Conservation (phyloP, 2,113 vertebrate species). For the Engystomops pustulosus region DNA sequence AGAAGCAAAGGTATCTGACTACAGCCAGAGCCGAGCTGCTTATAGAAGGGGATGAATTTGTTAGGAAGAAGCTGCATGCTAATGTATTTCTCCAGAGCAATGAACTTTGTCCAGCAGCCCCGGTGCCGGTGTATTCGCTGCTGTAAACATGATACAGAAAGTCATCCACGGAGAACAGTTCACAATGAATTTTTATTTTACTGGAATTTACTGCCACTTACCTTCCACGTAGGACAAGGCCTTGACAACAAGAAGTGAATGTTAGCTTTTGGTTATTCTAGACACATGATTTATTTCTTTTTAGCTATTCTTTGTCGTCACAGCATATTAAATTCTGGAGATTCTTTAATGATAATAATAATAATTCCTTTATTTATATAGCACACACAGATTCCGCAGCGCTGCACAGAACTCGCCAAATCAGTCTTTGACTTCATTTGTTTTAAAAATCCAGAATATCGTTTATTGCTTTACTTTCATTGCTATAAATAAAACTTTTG, state of each 20-base stretch:
- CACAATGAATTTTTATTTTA: slow-evolving; percentile 4
- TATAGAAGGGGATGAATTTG: background rate
- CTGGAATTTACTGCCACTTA: background rate
- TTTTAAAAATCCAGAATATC: too few relatives aligned
- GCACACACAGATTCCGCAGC: too few relatives aligned
- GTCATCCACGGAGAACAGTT: background rate
- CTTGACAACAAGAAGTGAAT: background rate
- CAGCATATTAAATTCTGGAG: background rate
- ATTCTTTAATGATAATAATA: background rate
- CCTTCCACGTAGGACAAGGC: background rate
- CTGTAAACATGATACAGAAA: slow-evolving; percentile 9
- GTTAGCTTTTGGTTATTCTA: background rate
- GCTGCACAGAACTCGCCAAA: too few relatives aligned
- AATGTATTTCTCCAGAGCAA: background rate
- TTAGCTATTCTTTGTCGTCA: too few relatives aligned
- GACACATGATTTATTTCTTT: background rate
- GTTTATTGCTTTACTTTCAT: too few relatives aligned
- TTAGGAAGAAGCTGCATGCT: background rate
- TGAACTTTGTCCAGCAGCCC: background rate
- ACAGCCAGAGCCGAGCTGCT: background rate
- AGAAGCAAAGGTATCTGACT: background rate
- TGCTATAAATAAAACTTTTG: too few relatives aligned
- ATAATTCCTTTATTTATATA: too few relatives aligned
- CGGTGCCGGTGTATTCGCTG: background rate
- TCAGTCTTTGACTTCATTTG: too few relatives aligned